Evolutionary conservation across 2,797 vertebrate species (phyloP), one percentile per base, ranked within the genome.

Genomic region (Spondyliosoma cantharus): DNA sequence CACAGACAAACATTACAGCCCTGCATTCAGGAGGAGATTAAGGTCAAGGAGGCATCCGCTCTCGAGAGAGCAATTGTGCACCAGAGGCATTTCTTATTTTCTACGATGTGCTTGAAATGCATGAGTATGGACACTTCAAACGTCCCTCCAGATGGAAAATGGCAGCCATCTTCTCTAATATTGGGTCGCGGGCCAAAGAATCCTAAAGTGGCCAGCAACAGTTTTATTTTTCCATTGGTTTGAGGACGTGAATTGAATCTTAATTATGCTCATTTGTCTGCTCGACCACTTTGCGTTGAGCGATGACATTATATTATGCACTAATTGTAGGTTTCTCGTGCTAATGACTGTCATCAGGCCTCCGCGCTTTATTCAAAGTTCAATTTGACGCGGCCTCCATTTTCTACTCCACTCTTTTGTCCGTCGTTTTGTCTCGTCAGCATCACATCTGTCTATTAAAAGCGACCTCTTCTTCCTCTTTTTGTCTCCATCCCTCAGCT

Each of bases 31-130:
- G 56, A 78, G 71, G 83, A 76, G 61, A 80, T 82, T 54, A 81
- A 74, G 82, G 86, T 89, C 84, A 80, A 81, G 83, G 69, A 80
- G 73, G 62, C 63, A 56, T 70, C 71, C 19, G 2, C 67, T 77
- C 49, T 80, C 53, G 7, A 56, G 24, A 72, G 19, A 77, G 70
- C 37, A 48, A 48, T 76, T 81, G 49, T 77, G 65, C 79, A 56
- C 65, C 24, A 17, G 48, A 57, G 50, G 49, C 63, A 32, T 83
- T 83, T 80, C 62, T 32, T 29, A 32, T 54, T 50, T 60, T 53
- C 24, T 50, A 7, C 46, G 45, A 3, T 81, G 65, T 80, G 64
- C 57, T 77, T 66, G 66, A 53, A 24, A 56, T 53, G 2, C 70
- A 74, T 69, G 71, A 42, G 3, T 63, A 24, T 69, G 56, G 48